A percentile compares a stretch with the other conserved stretches of the same genome.
Evolutionary conservation across 2,888 invertebrate genomes (phyloP).

Genomic region (Eucera pruinosa): DNA sequence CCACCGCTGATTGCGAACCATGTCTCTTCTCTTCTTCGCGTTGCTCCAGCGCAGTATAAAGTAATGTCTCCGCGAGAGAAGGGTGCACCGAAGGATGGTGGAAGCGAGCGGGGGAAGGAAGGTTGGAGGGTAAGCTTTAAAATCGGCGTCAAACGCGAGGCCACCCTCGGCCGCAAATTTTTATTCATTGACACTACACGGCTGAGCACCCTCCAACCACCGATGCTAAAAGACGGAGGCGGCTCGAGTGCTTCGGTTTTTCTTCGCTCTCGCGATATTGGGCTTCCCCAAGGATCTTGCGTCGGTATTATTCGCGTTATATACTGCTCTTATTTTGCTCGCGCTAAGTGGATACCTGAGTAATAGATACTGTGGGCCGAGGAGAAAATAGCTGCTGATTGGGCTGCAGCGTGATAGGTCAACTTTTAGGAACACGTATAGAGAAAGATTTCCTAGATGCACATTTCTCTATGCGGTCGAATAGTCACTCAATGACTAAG

Average conservation of each 20-base stretch:
- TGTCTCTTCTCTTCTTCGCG: constrained; percentile 68
- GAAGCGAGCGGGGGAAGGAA: constrained; percentile 8
- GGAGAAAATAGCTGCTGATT: too few species aligned
- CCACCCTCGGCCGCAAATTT: constrained; percentile 80
- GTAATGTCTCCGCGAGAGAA: constrained; percentile 72
- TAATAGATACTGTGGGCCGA: constrained; percentile 16
- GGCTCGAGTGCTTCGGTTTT: constrained; percentile 60
- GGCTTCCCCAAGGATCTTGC: constrained; percentile 8
- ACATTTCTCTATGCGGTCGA: too few species aligned
- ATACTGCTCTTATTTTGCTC: constrained; percentile 1
- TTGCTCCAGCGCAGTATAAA: constrained; percentile 71
- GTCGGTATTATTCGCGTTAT: constrained; percentile 5
- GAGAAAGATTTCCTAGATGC: too few species aligned
- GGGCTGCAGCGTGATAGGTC: too few species aligned
- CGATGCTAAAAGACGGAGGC: constrained; percentile 69
- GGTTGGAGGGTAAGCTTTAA: constrained; percentile 74
- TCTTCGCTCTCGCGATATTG: constrained; percentile 44
- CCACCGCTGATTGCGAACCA: constrained; percentile 80
- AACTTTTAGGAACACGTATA: too few species aligned
- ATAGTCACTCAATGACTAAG: too few species aligned
- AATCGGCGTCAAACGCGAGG: constrained; percentile 81
- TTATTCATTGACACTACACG: constrained; percentile 83
- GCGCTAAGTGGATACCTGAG: background rate
- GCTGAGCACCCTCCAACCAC: constrained; percentile 76
- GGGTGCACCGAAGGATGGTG: constrained; percentile 11